Conservation (phyloP, 2,888 invertebrate genomes). For the Pardosa pseudoannulata region DNA sequence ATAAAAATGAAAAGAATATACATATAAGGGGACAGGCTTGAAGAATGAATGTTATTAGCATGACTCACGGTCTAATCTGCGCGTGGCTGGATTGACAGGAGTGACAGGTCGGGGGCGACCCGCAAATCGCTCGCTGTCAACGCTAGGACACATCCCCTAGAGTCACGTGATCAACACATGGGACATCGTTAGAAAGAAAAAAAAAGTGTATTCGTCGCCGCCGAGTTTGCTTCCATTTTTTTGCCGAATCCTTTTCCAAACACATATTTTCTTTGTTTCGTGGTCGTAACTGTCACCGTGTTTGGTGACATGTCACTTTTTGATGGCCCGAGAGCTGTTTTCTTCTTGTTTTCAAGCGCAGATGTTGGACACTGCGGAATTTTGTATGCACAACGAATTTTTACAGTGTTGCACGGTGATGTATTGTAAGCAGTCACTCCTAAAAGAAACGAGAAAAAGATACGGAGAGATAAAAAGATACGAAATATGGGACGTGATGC, state of each 20-base stretch:
- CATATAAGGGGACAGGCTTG: background rate
- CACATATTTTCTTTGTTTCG: conserved; percentile 68
- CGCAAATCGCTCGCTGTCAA: conserved; percentile 53
- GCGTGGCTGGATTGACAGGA: conserved; percentile 57
- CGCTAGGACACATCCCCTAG: conserved; percentile 58
- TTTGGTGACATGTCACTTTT: conserved; percentile 49
- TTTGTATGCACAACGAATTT: conserved; percentile 15
- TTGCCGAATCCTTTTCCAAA: conserved; percentile 55
- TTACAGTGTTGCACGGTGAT: conserved; percentile 8
- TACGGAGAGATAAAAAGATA: background rate
- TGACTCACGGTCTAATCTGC: conserved; percentile 68
- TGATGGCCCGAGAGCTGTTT: conserved; percentile 9
- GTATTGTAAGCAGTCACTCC: conserved; percentile 1
- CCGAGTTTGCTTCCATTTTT: conserved; percentile 30
- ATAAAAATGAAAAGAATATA: background rate
- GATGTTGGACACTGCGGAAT: conserved; percentile 19
- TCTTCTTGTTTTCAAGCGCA: conserved; percentile 10
- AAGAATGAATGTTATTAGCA: conserved; percentile 41
- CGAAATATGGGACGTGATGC: background rate
- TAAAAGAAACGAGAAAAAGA: background rate
- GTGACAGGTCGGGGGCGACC: conserved; percentile 59
- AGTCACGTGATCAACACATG: conserved; percentile 65
- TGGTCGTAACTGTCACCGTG: conserved; percentile 32
- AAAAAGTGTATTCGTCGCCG: conserved; percentile 23
- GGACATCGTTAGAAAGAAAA: conserved; percentile 40